Evolutionary conservation across 2,888 invertebrate genomes (phyloP).

Genomic region (Hirtodrosophila alboralis): DNA sequence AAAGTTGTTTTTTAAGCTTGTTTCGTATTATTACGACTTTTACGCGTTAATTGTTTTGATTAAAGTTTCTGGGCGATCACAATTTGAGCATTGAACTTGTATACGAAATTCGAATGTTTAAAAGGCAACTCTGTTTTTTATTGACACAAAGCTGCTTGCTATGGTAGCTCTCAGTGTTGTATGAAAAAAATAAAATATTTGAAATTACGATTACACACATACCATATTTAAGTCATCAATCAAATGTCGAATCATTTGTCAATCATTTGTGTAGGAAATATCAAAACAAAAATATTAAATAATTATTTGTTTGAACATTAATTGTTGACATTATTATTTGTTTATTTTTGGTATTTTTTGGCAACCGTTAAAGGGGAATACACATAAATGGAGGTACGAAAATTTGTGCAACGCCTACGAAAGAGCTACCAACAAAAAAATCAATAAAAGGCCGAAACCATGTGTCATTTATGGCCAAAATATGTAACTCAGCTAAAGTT

Average conservation of each 20-base stretch:
- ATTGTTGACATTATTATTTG: slow-evolving; percentile 60
- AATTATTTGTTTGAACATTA: slow-evolving; percentile 60
- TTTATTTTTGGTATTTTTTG: slow-evolving; percentile 28
- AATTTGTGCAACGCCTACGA: slow-evolving; percentile 57
- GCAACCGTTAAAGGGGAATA: slow-evolving; percentile 35
- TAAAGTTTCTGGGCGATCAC: slow-evolving; percentile 38
- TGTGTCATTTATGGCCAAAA: slow-evolving; percentile 25
- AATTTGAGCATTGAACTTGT: slow-evolving; percentile 51
- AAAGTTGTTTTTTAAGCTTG: slow-evolving; percentile 58
- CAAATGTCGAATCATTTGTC: slow-evolving; percentile 58
- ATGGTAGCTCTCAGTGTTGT: slow-evolving; percentile 16
- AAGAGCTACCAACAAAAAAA: slow-evolving; percentile 40
- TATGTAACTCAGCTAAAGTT: slow-evolving; percentile 1
- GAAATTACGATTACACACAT: neutral
- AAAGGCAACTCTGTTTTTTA: slow-evolving; percentile 8
- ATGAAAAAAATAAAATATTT: neutral
- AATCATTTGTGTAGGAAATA: slow-evolving; percentile 42
- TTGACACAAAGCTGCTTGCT: slow-evolving; percentile 32
- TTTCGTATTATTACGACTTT: slow-evolving; percentile 41
- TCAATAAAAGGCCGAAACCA: slow-evolving; percentile 46
- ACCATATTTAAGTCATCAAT: slow-evolving; percentile 28
- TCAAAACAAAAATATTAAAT: slow-evolving; percentile 61
- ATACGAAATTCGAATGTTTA: slow-evolving; percentile 2
- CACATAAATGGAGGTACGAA: slow-evolving; percentile 46
- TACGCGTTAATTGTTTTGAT: slow-evolving; percentile 72